Evolutionary conservation across 2,797 vertebrate genomes (phyloP).

Genomic region (Danionella dracula): DNA sequence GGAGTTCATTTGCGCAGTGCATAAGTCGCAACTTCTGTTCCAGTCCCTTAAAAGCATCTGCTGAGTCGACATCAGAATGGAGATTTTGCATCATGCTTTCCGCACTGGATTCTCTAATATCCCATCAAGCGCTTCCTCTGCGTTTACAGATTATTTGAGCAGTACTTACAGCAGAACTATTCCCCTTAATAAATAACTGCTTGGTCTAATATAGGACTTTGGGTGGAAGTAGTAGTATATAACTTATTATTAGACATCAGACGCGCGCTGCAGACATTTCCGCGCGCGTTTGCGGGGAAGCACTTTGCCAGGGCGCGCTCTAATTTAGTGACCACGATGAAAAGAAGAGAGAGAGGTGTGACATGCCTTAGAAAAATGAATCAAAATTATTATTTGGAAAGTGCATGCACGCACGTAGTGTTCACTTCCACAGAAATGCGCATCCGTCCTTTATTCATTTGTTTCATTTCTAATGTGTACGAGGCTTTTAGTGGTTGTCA

Average conservation of each 20-base stretch:
- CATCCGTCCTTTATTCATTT: too few relatives aligned
- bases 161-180: slow-evolving; percentile 29
- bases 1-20: slow-evolving; percentile 29
- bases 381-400: background rate
- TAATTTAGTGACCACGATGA: background rate
- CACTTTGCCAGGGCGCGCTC: background rate
- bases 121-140: slow-evolving; percentile 73
- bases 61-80: slow-evolving; percentile 68
- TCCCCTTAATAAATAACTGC: too few relatives aligned
- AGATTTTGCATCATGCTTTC: slow-evolving; percentile 56
- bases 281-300: background rate
- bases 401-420: background rate
- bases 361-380: too few relatives aligned
- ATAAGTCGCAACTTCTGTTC: slow-evolving; percentile 23
- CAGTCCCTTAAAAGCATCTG: slow-evolving; percentile 55
- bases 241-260: background rate
- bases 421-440: too few relatives aligned
- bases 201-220: background rate
- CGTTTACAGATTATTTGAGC: slow-evolving; percentile 49
- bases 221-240: background rate
- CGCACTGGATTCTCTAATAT: slow-evolving; percentile 67
- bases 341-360: too few relatives aligned
- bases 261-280: slow-evolving; percentile 8
- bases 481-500: too few relatives aligned
- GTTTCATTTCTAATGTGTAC: too few relatives aligned